These are phyloP conservation scores for Alosa alosa DNA, from an alignment of 2,113 vertebrate genomes.

Conservation along the genomic window DNA sequence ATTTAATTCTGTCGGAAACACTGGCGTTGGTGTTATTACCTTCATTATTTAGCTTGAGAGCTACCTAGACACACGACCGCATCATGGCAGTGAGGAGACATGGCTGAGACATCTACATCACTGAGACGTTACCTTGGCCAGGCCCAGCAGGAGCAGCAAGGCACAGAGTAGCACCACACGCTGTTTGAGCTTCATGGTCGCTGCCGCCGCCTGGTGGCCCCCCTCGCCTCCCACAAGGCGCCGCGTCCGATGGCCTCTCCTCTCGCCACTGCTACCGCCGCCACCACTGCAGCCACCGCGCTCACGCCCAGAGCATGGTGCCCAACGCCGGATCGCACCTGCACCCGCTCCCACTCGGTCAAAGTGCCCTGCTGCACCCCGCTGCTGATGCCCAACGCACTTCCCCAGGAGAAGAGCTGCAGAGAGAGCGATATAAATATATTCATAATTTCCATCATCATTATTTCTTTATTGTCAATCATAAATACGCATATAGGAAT, in stretches of 20 bases:
- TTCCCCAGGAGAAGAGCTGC: constrained; percentile 7
- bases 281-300: constrained; percentile 33
- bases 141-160: constrained; percentile 92
- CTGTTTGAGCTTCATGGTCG: constrained; percentile 98
- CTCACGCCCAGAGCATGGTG: constrained; percentile 67
- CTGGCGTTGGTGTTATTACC: background rate
- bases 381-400: constrained; percentile 6
- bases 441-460: background rate
- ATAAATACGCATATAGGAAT: too few species aligned
- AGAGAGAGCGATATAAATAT: background rate
- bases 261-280: constrained; percentile 37
- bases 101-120: background rate
- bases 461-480: background rate
- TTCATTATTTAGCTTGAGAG: background rate
- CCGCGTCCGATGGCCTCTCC: constrained; percentile 5
- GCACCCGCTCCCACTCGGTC: background rate
- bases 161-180: constrained; percentile 90
- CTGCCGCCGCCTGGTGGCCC: constrained; percentile 37
- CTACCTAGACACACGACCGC: background rate
- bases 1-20: too few species aligned
- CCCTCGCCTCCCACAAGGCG: constrained; percentile 14
- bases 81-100: background rate
- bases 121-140: constrained; percentile 76
- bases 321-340: constrained; percentile 1
- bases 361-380: background rate